Conservation (phyloP, 1,140 invertebrate genomes). For the Drosophila ficusphila region DNA sequence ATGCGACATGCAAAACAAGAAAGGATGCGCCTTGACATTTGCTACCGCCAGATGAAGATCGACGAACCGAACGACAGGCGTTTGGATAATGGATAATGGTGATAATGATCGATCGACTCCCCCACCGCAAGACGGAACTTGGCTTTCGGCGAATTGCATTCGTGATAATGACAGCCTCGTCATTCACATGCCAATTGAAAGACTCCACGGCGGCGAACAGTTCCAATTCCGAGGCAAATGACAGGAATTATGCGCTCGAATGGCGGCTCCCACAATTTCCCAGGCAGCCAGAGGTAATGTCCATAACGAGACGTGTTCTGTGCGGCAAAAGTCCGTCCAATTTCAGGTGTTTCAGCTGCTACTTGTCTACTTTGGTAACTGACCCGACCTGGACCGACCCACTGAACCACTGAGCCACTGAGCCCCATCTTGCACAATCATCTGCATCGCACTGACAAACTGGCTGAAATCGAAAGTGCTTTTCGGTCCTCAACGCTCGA, state of each 20-base stretch:
- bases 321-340: conserved; percentile 38
- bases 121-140: conserved; percentile 21
- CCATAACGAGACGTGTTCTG: conserved; percentile 75
- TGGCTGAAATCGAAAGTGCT: conserved; percentile 43
- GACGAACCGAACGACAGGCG: conserved; percentile 26
- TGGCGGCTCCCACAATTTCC: conserved; percentile 36
- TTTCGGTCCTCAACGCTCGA: background rate
- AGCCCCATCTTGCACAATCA: conserved; percentile 42
- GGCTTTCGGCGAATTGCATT: conserved; percentile 48
- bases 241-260: conserved; percentile 47
- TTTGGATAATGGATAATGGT: conserved; percentile 33
- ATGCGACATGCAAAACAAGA: conserved; percentile 47
- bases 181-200: conserved; percentile 30
- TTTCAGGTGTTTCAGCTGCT: background rate
- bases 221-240: conserved; percentile 59
- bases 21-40: conserved; percentile 79
- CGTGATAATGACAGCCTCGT: conserved; percentile 68
- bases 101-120: conserved; percentile 66
- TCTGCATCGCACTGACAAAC: conserved; percentile 18
- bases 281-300: conserved; percentile 46
- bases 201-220: conserved; percentile 3
- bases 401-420: conserved; percentile 11
- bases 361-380: background rate
- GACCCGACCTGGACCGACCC: conserved; percentile 30
- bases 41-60: conserved; percentile 42